Conservation (phyloP, 2,113 vertebrate species). For the Neolamprologus ventralis region DNA sequence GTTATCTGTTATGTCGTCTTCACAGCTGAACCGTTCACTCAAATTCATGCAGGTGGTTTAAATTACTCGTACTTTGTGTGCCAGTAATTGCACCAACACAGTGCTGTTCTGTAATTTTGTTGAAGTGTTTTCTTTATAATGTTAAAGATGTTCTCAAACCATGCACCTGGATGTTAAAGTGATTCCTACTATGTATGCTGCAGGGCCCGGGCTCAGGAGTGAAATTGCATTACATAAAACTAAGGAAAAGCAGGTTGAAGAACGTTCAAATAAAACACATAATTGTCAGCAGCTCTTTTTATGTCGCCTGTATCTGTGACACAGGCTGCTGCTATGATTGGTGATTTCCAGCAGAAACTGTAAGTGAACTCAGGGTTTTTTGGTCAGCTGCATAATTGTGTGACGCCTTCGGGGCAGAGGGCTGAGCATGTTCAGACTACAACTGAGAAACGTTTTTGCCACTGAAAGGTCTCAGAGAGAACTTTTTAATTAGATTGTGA, state of each 20-base stretch:
- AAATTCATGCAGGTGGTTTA: background rate
- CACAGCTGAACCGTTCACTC: background rate
- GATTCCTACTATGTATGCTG: background rate
- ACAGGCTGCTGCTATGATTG: background rate
- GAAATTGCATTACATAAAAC: background rate
- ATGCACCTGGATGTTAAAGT: background rate
- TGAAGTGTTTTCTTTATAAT: background rate
- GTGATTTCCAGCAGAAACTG: background rate
- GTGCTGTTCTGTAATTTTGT: background rate
- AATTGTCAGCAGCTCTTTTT: background rate
- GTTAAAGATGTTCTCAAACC: background rate
- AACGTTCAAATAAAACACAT: background rate
- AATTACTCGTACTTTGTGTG: background rate
- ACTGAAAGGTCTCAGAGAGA: background rate
- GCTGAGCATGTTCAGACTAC: background rate
- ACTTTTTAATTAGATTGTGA: background rate
- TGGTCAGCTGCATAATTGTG: background rate
- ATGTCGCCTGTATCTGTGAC: background rate
- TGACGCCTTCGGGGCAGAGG: background rate
- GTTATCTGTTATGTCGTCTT: background rate
- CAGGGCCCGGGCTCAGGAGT: background rate
- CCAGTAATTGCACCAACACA: background rate
- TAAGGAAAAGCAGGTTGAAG: background rate
- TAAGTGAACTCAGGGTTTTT: background rate
- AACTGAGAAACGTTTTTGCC: background rate